phyloP scores from a whole-genome alignment of 2,113 vertebrate species.

The Phyllostomus hastatus region DNA sequence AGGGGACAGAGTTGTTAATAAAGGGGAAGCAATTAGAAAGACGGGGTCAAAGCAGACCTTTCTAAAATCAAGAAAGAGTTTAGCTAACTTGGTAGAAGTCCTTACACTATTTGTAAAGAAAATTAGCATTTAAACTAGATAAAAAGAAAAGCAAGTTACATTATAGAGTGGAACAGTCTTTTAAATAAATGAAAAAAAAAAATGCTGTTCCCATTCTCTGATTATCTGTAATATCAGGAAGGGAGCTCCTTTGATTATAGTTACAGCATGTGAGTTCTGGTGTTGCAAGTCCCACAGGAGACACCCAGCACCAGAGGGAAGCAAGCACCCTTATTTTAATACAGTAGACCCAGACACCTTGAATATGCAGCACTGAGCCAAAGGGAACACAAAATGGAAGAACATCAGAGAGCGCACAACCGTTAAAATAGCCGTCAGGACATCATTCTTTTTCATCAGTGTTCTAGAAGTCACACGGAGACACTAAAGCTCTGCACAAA shows the following conservation, averaged over 20 bases:
- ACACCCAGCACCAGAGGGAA: neutral
- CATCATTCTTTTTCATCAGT: neutral
- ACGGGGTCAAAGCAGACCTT: neutral
- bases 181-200: conserved; percentile 13
- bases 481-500: neutral
- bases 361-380: neutral
- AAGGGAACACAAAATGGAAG: neutral
- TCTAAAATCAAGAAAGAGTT: conserved; percentile 22
- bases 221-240: neutral
- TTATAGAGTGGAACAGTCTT: neutral
- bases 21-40: neutral
- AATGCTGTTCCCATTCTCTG: neutral
- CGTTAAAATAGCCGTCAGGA: neutral
- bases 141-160: conserved; percentile 18
- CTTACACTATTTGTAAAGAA: conserved; percentile 28
- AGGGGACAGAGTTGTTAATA: neutral
- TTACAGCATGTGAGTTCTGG: neutral
- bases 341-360: neutral
- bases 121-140: conserved; percentile 16
- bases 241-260: neutral
- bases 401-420: neutral
- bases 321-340: neutral
- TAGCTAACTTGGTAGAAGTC: conserved; percentile 6
- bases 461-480: neutral
- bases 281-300: neutral